Percentiles rank a stretch among this genome's conserved stretches.
Evolutionary conservation across 2,888 invertebrate genomes (phyloP).

Genomic region (Tigriopus californicus): DNA sequence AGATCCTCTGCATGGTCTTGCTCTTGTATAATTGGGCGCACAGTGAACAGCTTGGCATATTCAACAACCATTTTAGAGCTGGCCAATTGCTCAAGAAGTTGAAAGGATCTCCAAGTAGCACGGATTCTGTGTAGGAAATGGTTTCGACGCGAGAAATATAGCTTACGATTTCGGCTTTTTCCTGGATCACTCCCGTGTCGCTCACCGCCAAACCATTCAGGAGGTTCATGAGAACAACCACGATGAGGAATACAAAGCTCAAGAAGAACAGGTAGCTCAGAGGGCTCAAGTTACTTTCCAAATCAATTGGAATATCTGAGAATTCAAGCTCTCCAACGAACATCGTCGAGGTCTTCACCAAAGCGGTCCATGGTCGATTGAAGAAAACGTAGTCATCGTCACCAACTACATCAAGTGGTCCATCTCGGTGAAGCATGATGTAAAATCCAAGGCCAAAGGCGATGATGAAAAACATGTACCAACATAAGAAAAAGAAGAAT

Average conservation of each 20-base stretch:
- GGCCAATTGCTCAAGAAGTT: conserved; percentile 4
- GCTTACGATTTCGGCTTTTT: conserved; percentile 6
- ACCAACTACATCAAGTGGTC: background rate
- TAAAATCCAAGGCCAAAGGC: conserved; percentile 66
- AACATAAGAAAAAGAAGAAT: conserved; percentile 54
- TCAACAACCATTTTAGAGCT: background rate
- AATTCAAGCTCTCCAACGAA: conserved; percentile 16
- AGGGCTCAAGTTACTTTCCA: background rate
- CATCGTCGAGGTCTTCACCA: conserved; percentile 16
- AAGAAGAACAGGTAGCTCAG: conserved; percentile 1
- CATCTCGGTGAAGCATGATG: conserved; percentile 43
- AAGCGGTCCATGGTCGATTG: background rate
- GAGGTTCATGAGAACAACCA: conserved; percentile 10
- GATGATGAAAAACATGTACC: conserved; percentile 58
- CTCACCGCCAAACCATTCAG: conserved; percentile 9
- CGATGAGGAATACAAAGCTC: conserved; percentile 7
- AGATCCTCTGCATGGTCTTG: background rate
- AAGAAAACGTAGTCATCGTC: background rate
- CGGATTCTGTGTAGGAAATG: conserved; percentile 51
- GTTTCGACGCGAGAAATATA: conserved; percentile 37
- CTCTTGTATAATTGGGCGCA: background rate
- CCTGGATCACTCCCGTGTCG: conserved; percentile 8
- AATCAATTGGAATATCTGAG: conserved; percentile 9
- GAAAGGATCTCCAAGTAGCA: conserved; percentile 40
- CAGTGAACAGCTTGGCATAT: background rate